phyloP scores from a whole-genome alignment of 2,113 vertebrate species.

The Lucifuga dentata region DNA sequence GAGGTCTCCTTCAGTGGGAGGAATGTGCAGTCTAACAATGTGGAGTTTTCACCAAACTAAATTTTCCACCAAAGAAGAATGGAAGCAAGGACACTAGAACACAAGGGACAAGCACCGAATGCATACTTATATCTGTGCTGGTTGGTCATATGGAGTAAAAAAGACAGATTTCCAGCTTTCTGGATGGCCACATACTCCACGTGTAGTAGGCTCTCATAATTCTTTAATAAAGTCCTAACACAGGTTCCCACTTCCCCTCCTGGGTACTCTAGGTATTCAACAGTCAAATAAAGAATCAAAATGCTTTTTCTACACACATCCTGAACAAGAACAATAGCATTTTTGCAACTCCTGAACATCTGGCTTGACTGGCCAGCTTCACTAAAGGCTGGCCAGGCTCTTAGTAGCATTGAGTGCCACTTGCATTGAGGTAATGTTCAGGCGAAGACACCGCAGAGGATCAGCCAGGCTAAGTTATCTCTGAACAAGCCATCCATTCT shows the following conservation, averaged over 20 bases:
- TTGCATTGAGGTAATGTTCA: conserved; percentile 65
- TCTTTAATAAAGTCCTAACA: conserved; percentile 74
- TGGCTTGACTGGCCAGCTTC: conserved; percentile 65
- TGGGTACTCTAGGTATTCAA: conserved; percentile 54
- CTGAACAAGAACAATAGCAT: conserved; percentile 68
- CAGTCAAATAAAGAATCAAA: conserved; percentile 56
- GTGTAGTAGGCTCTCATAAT: conserved; percentile 64
- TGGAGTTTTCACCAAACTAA: conserved; percentile 80
- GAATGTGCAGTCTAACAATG: conserved; percentile 79
- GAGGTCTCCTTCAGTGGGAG: conserved; percentile 79
- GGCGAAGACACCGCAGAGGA: conserved; percentile 72
- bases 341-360: conserved; percentile 71
- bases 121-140: conserved; percentile 51
- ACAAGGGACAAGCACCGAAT: conserved; percentile 42
- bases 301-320: conserved; percentile 60
- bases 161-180: conserved; percentile 38
- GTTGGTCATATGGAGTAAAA: conserved; percentile 43
- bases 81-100: conserved; percentile 59
- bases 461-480: conserved; percentile 74
- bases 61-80: conserved; percentile 76
- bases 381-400: conserved; percentile 56
- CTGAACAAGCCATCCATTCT: conserved; percentile 80
- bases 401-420: conserved; percentile 59
- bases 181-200: conserved; percentile 36
- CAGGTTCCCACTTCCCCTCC: conserved; percentile 49